phyloP scores from a whole-genome alignment of 2,797 vertebrate species.

The Macropus fuliginosus region DNA sequence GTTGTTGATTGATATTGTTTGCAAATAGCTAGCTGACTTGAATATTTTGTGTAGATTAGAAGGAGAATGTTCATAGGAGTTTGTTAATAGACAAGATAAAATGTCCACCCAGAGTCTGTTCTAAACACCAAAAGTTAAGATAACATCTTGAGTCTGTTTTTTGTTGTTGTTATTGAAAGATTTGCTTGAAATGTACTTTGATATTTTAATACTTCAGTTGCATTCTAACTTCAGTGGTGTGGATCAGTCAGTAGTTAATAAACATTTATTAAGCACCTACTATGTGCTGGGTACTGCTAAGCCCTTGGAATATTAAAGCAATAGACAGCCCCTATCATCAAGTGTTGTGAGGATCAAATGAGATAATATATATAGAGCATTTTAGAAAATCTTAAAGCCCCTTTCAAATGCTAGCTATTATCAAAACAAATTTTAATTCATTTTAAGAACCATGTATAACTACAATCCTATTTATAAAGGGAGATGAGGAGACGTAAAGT shows the following conservation, averaged over 20 bases:
- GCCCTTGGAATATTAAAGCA: not conserved
- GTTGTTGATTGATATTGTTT: not conserved
- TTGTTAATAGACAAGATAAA: not conserved
- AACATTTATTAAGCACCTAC: not conserved
- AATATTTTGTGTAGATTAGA: not conserved
- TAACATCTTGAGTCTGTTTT: not conserved
- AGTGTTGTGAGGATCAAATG: not conserved
- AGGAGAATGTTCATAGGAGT: not conserved
- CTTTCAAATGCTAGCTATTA: not conserved
- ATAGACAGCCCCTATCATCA: not conserved
- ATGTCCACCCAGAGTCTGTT: not conserved
- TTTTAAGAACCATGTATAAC: not conserved
- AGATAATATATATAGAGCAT: not conserved
- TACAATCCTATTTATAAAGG: not conserved
- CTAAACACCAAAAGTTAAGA: not conserved
- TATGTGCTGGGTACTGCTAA: not conserved
- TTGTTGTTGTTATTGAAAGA: not conserved
- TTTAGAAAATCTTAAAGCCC: not conserved
- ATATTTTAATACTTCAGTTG: not conserved
- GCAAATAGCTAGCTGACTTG: not conserved
- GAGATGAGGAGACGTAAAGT: not conserved
- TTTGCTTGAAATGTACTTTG: not conserved
- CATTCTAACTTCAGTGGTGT: not conserved
- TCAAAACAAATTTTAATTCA: not conserved
- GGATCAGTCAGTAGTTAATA: not conserved